A percentile compares a stretch with the other conserved stretches of the same genome.
phyloP scores from a whole-genome alignment of 2,113 vertebrate species.

The Lanius ludovicianus region DNA sequence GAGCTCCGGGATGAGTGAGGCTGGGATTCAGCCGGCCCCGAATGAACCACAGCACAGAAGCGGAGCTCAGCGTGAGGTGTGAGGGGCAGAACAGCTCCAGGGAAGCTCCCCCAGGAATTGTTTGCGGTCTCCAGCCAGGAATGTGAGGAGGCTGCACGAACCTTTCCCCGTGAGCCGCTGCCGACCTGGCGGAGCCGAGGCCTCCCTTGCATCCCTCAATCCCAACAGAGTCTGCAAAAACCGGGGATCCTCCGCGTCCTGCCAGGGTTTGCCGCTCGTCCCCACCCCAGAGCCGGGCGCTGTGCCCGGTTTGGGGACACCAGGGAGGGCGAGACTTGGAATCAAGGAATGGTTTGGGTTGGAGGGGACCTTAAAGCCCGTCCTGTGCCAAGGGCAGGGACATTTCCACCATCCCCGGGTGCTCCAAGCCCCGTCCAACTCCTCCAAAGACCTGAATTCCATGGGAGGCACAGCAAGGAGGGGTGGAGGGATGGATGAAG shows the following conservation, averaged over 20 bases:
- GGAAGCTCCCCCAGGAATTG: neutral
- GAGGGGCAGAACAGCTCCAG: neutral
- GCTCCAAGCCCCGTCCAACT: too few relatives aligned
- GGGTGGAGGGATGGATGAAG: neutral
- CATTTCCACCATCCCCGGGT: too few relatives aligned
- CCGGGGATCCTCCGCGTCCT: neutral
- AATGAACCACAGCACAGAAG: neutral
- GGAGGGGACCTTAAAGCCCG: neutral
- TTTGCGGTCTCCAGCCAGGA: neutral
- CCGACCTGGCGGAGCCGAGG: too few relatives aligned
- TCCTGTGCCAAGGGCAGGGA: neutral
- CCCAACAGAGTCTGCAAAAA: neutral
- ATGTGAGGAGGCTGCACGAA: neutral
- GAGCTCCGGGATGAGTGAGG: too few relatives aligned
- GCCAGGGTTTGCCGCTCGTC: neutral
- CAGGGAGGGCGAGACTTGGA: neutral
- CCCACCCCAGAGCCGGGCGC: neutral
- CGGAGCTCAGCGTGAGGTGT: neutral
- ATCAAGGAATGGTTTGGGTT: neutral
- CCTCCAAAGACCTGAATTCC: neutral
- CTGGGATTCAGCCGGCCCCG: neutral
- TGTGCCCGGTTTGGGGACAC: neutral
- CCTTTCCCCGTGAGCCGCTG: neutral
- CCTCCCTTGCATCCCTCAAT: neutral
- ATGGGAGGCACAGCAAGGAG: too few relatives aligned